phyloP scores from a whole-genome alignment of 92 coral and sea anemone species.

The Virgularia gustaviana region DNA sequence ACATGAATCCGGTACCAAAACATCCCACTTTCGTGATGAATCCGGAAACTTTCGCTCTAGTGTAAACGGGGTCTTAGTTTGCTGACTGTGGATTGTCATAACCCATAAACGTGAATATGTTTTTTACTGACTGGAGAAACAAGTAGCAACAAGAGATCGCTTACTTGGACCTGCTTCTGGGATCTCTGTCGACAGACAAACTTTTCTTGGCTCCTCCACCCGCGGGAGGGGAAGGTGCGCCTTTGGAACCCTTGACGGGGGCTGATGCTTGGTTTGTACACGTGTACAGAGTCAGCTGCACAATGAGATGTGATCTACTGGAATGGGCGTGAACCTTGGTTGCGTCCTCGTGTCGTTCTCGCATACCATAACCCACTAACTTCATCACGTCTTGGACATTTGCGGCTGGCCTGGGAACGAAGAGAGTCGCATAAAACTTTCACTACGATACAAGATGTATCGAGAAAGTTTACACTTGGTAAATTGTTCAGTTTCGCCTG shows the following conservation, averaged over 20 bases:
- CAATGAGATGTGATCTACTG: conserved; percentile 96
- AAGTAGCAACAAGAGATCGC: not conserved
- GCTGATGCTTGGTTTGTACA: conserved; percentile 61
- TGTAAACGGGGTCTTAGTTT: no score
- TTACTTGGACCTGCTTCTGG: conserved; percentile 64
- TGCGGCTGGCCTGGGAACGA: conserved; percentile 57
- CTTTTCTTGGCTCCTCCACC: conserved; percentile 75
- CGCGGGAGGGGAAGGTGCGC: conserved; percentile 93
- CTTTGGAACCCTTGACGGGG: conserved; percentile 52
- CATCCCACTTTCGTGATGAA: no score
- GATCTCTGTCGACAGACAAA: conserved; percentile 61
- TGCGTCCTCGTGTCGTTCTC: conserved; percentile 96
- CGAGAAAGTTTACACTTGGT: no score
- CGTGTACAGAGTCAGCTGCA: conserved; percentile 82
- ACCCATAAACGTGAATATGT: no score
- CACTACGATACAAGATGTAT: no score
- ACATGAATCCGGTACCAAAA: no score
- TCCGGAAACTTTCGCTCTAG: no score
- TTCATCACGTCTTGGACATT: conserved; percentile 92
- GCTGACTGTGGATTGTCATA: no score
- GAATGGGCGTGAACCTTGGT: conserved; percentile 99
- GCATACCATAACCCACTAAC: conserved; percentile 85
- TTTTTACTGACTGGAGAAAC: no score
- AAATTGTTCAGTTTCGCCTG: no score
- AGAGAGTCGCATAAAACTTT: not conserved